Percentiles rank a stretch among this genome's conserved stretches.
phyloP scores from a whole-genome alignment of 2,797 vertebrate genomes.

The Falco rusticolus region DNA sequence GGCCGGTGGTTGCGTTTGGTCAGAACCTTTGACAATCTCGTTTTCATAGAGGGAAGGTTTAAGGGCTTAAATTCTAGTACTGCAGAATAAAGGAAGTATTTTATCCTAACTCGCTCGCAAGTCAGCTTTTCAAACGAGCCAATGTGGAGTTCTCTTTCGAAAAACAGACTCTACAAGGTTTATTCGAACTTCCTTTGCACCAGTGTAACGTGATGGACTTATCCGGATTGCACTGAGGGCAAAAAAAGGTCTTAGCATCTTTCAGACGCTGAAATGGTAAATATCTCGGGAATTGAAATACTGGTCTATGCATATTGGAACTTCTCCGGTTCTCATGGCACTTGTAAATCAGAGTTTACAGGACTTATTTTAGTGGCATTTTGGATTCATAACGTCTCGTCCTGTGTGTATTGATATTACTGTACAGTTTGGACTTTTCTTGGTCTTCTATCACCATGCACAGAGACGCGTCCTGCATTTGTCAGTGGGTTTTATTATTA shows the following conservation, averaged over 20 bases:
- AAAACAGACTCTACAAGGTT: background rate
- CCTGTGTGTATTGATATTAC: background rate
- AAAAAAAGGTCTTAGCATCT: background rate
- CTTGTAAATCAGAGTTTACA: background rate
- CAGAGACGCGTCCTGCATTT: background rate
- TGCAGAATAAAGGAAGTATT: background rate
- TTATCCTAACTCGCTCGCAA: background rate
- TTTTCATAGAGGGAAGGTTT: slow-evolving; percentile 7
- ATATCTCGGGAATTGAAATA: background rate
- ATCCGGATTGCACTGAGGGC: background rate
- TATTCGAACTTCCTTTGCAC: background rate
- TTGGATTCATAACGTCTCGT: background rate
- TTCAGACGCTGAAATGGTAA: background rate
- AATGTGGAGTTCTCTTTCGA: background rate
- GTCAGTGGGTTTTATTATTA: background rate
- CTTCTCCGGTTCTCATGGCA: background rate
- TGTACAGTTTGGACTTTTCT: background rate
- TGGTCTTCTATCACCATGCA: background rate
- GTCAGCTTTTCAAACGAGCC: background rate
- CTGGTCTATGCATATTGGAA: background rate
- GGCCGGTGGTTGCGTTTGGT: background rate
- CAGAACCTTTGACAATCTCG: slow-evolving; percentile 5
- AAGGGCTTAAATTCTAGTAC: slow-evolving; percentile 57
- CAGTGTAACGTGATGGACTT: background rate
- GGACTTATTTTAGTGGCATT: background rate